Evolutionary conservation across 2,797 vertebrate species (phyloP), one percentile per base, ranked within the genome.

Genomic region (Xenopus petersii): DNA sequence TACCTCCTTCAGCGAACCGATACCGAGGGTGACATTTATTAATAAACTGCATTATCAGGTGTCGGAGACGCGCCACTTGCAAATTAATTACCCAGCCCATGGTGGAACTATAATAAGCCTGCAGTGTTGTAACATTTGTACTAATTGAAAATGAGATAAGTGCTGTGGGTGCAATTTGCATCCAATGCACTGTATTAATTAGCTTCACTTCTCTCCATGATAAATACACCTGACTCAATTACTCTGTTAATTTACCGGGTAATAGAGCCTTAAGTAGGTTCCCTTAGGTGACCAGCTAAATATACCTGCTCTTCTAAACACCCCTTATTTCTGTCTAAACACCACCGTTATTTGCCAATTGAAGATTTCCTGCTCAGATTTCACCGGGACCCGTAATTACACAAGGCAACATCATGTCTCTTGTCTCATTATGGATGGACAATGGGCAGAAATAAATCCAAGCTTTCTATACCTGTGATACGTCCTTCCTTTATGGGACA

Each of bases 111-210:
- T 91, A 93, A 93, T 91, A 91, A 91, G 91, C 90, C 89, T 83
- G 81, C 87, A 81, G 88, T 81, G 89, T 90, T 87, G 84, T 86
- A 89, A 90, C 89, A 87, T 90, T 92, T 89, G 85, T 88, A 90
- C 91, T 94, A 93, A 93, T 92, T 93, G 91, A 90, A 92, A 92
- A 92, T 87, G 90, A 92, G 92, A 89, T 92, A 92, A 94, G 91
- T 93, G 90, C 91, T 92, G 89, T 88, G 91, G 90, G 92, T 91
- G 84, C 89, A 92, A 91, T 93, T 91, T 92, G 90, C 91, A 91
- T 91, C 89, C 89, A 90, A 87, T 88, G 89, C 91, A 86, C 87
- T 88, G 87, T 90, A 92, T 93, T 92, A 89, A 93, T 93, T 91
- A 92, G 90, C 90, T 89, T 87, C 87, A 78, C 83, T 89, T 89